Conservation (phyloP, 2,113 vertebrate species). For the Sialia sialis region DNA sequence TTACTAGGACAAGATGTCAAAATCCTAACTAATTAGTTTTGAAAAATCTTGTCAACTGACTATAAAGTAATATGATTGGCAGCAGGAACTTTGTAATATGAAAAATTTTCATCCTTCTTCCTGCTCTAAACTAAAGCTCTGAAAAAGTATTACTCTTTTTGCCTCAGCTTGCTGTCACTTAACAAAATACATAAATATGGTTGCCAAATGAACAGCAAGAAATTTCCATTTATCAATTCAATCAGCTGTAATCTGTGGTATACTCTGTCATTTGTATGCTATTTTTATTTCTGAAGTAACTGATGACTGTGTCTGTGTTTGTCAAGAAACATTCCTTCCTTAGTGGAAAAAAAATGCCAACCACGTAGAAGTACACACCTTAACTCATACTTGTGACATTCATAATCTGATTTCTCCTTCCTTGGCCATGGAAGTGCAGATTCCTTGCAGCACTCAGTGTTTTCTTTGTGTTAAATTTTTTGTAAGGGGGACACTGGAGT, state of each 20-base stretch:
- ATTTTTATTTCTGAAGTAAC: slow-evolving; percentile 40
- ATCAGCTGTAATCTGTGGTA: not conserved
- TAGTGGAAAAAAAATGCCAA: not conserved
- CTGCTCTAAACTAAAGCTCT: not conserved
- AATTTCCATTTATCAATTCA: not conserved
- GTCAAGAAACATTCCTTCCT: slow-evolving; percentile 27
- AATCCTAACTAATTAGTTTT: not conserved
- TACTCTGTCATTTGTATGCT: not conserved
- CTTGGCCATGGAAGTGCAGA: not conserved
- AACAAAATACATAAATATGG: not conserved
- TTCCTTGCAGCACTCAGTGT: not conserved
- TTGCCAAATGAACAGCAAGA: not conserved
- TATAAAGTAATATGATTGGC: not conserved
- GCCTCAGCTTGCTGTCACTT: not conserved
- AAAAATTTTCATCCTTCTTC: not conserved
- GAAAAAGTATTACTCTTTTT: not conserved
- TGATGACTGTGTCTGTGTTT: slow-evolving; percentile 32
- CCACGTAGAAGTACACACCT: slow-evolving; percentile 15
- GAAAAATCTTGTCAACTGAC: not conserved
- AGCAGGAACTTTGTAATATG: not conserved
- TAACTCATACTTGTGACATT: slow-evolving; percentile 8
- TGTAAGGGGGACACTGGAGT: not conserved
- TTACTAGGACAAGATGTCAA: not conserved
- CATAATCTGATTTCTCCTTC: not conserved
- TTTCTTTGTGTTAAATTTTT: not conserved